Evolutionary conservation across 2,113 vertebrate species (phyloP).

Genomic region (Hippocampus abdominalis): DNA sequence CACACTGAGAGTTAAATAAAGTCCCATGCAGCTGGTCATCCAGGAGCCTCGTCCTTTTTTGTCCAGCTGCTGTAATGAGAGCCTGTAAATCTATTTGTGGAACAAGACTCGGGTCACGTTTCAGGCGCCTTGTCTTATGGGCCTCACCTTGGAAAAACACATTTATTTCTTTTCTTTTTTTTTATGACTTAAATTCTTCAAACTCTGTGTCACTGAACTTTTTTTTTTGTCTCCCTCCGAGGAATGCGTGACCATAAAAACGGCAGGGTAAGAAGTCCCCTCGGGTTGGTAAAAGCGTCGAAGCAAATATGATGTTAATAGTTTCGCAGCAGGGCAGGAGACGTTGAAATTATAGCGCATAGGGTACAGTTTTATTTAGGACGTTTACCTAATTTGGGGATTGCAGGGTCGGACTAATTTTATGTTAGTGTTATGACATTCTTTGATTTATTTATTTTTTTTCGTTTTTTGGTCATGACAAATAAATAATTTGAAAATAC

Average conservation of each 20-base stretch:
- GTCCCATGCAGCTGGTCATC: slow-evolving; percentile 37
- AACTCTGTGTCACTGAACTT: slow-evolving; percentile 29
- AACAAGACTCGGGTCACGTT: slow-evolving; percentile 56
- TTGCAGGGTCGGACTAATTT: too few species aligned
- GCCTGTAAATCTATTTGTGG: slow-evolving; percentile 69
- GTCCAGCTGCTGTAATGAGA: slow-evolving; percentile 66
- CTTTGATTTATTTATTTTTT: too few species aligned
- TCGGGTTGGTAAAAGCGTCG: background rate
- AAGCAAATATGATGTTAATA: slow-evolving; percentile 14
- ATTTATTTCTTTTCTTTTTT: slow-evolving; percentile 24
- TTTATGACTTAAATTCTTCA: slow-evolving; percentile 46
- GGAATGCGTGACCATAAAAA: slow-evolving; percentile 17
- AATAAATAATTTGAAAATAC: too few species aligned
- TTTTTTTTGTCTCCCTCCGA: slow-evolving; percentile 10
- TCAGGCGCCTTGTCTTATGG: slow-evolving; percentile 47
- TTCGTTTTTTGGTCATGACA: too few species aligned
- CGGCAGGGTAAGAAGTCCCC: slow-evolving; percentile 39
- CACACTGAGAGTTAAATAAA: slow-evolving; percentile 6
- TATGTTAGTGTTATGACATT: too few species aligned
- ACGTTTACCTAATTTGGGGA: background rate
- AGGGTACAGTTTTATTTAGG: background rate
- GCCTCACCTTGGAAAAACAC: slow-evolving; percentile 50
- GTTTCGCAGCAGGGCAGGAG: background rate
- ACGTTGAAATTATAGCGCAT: background rate
- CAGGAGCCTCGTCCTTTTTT: slow-evolving; percentile 43